A percentile compares a stretch with the other conserved stretches of the same genome.
These are phyloP conservation scores for Magallana gigas DNA, from an alignment of 1,140 invertebrate genomes.

Conservation along the genomic window DNA sequence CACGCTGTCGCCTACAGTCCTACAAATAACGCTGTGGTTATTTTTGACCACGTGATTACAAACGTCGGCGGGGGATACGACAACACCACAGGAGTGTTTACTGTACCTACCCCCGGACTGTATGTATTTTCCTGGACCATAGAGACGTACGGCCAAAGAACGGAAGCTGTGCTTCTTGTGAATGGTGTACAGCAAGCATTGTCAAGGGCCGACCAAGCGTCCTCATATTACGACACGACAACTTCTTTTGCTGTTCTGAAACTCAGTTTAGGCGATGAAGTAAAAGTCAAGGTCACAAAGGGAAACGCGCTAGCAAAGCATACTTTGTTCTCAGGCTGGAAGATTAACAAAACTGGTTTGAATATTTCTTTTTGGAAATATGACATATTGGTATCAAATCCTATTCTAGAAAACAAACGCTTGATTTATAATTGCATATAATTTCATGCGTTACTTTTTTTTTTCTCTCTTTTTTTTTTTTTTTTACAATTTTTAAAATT, in stretches of 20 bases:
- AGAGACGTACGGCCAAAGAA: neutral
- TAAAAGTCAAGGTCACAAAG: neutral
- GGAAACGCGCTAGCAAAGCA: neutral
- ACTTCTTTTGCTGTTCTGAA: neutral
- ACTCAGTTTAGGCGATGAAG: neutral
- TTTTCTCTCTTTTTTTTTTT: neutral
- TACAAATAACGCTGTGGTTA: neutral
- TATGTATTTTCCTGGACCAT: constrained; percentile 34
- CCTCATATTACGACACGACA: constrained; percentile 6
- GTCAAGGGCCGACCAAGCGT: neutral
- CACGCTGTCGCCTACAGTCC: neutral
- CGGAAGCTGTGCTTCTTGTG: neutral
- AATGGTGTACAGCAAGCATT: neutral
- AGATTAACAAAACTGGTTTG: neutral
- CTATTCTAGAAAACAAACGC: neutral
- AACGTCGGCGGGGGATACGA: constrained; percentile 36
- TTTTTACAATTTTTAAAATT: neutral
- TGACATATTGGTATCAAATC: no score
- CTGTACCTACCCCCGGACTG: neutral
- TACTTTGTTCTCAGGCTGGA: constrained; percentile 10
- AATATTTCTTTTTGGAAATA: no score
- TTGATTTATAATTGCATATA: neutral
- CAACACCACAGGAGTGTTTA: constrained; percentile 2
- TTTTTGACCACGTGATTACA: constrained; percentile 29
- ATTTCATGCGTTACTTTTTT: neutral